phyloP scores from a whole-genome alignment of 2,888 invertebrate genomes.

The Emesis russula region DNA sequence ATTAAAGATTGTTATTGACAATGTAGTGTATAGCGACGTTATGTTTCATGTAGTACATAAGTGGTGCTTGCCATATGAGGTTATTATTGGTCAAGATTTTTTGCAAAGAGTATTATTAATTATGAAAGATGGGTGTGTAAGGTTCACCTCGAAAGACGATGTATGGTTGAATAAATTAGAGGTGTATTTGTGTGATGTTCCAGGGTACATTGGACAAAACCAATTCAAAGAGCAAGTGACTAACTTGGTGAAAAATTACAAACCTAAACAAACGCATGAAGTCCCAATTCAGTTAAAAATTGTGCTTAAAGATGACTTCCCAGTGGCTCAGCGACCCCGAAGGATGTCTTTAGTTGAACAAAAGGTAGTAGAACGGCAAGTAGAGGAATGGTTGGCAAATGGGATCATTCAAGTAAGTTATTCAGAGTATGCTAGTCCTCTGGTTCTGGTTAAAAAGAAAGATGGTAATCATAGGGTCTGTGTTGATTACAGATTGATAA shows the following conservation, averaged over 20 bases:
- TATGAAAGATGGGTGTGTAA: background rate
- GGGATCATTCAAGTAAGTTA: slow-evolving; percentile 50
- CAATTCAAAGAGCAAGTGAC: no score
- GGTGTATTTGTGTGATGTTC: no score
- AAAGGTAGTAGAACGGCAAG: slow-evolving; percentile 42
- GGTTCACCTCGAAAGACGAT: background rate
- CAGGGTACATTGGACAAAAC: no score
- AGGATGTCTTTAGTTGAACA: slow-evolving; percentile 53
- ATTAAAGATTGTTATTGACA: background rate
- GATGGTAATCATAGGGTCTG: slow-evolving; percentile 86
- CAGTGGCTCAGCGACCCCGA: slow-evolving; percentile 75
- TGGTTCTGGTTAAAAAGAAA: slow-evolving; percentile 77
- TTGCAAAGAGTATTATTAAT: background rate
- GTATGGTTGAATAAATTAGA: background rate
- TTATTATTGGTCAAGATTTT: background rate
- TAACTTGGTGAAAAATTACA: no score
- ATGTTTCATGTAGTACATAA: background rate
- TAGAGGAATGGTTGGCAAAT: slow-evolving; percentile 42
- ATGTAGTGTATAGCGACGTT: background rate
- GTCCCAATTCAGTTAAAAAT: slow-evolving; percentile 75
- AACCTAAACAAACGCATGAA: slow-evolving; percentile 33
- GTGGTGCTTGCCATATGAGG: background rate
- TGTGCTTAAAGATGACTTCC: slow-evolving; percentile 77
- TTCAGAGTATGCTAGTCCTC: slow-evolving; percentile 76
- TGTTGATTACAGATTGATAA: slow-evolving; percentile 87